phyloP scores from a whole-genome alignment of 2,113 vertebrate species.

The Rhinichthys klamathensis region DNA sequence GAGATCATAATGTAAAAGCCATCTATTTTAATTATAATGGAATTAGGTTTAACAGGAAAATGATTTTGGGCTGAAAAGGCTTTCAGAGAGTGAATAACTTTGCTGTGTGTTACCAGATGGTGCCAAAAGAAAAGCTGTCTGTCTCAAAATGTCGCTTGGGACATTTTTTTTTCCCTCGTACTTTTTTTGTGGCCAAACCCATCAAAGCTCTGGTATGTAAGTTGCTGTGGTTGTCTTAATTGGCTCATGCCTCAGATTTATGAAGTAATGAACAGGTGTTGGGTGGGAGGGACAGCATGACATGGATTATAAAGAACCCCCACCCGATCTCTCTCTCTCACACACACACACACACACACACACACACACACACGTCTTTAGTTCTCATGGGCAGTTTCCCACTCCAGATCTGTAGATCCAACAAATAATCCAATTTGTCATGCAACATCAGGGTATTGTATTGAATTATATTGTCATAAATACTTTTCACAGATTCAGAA shows the following conservation, averaged over 20 bases:
- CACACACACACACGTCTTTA: slow-evolving; percentile 21
- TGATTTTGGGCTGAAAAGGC: background rate
- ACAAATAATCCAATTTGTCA: slow-evolving; percentile 50
- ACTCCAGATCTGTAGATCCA: slow-evolving; percentile 43
- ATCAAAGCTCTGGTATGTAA: slow-evolving; percentile 44
- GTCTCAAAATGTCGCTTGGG: slow-evolving; percentile 5
- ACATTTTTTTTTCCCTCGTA: background rate
- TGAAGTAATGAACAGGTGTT: slow-evolving; percentile 65
- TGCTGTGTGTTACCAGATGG: slow-evolving; percentile 25
- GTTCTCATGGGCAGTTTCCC: slow-evolving; percentile 44
- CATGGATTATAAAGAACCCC: slow-evolving; percentile 50
- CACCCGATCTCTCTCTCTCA: background rate
- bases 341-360: background rate
- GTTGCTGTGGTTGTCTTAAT: slow-evolving; percentile 51
- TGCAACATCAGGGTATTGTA: slow-evolving; percentile 43
- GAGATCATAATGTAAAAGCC: background rate
- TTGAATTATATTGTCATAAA: slow-evolving; percentile 38
- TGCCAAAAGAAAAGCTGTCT: slow-evolving; percentile 9
- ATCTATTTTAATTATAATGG: background rate
- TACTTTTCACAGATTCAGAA: slow-evolving; percentile 21
- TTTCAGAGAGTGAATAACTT: background rate
- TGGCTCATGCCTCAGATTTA: slow-evolving; percentile 57
- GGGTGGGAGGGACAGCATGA: slow-evolving; percentile 53
- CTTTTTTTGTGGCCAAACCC: slow-evolving; percentile 17
- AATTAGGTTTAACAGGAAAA: background rate